Base-by-base conservation (phyloP, 2,113 vertebrate genomes). In the Halcyon senegalensis region DNA sequence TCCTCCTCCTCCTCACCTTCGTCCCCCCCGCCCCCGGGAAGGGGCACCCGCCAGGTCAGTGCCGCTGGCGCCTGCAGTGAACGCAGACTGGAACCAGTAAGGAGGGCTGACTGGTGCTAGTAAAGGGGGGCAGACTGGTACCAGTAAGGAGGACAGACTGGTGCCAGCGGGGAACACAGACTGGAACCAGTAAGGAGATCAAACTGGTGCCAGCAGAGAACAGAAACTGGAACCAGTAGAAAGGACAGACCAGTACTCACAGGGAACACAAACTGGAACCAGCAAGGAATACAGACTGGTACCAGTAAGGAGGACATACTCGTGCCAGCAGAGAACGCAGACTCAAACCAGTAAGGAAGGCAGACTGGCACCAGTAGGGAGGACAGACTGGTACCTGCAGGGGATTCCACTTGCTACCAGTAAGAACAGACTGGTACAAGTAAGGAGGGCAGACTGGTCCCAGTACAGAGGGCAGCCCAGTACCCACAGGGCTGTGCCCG, bases 1-100 rank as follows among this genome's bases (percentile, higher is more conserved):
- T 97, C 63, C 56, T 96, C 50, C 55, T 97, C 76, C 59, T 97
- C 55, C 94, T 96, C 89, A 58, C 85, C 69, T 64, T 95, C 83
- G 92, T 97, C 43, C 91, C 91, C 12, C 30, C 76, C 9, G n/a
- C 31, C 6, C 91, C 74, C 11, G 23, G 74, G 51, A 16, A 85
- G 73, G 69, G 84, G 28, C 75, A 19, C 21, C 28, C 25, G 15
- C 31, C 94, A 96, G 97, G 96, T 97, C 87, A 92, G 97, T 95
- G 92, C 68, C 46, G 2, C 33, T 33, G 55, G 37, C 11, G 19
- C 58, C 82, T 15, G 14, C 3, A 21, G 25, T 46, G 41, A 15
- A 19, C 4, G n/a, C 59, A 12, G 11, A 56, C 75, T 5, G 79
- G 66, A 5, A 13, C 59, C 85, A 5, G 59, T 9, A 11, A 20